Percentiles rank a stretch among this genome's conserved stretches.
Evolutionary conservation across 1,140 invertebrate genomes (phyloP).

Genomic region (Psilanteris sp.): DNA sequence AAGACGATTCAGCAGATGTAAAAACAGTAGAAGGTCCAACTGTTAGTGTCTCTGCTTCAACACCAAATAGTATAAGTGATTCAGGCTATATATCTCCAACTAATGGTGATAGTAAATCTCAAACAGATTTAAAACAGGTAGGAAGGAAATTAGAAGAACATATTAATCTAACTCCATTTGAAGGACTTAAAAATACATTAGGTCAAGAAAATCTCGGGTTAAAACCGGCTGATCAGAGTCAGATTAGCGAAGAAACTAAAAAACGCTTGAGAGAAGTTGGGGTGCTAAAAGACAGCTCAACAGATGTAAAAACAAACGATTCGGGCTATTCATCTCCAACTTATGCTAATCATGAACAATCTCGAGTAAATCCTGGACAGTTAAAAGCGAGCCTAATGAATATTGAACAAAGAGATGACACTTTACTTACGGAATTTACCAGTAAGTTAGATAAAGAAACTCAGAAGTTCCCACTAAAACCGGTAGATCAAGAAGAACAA

Average conservation of each 20-base stretch:
- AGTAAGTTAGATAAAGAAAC: conserved; percentile 5
- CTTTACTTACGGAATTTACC: conserved; percentile 2
- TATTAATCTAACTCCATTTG: conserved; percentile 18
- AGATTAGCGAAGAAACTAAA: no score
- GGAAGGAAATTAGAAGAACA: conserved; percentile 11
- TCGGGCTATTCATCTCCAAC: conserved; percentile 16
- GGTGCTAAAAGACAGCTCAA: conserved; percentile 13
- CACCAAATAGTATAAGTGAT: conserved; percentile 17
- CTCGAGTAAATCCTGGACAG: conserved; percentile 19
- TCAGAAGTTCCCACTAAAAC: conserved; percentile 4
- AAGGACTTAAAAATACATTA: conserved; percentile 9
- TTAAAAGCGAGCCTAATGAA: conserved; percentile 8
- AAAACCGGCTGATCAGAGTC: conserved; percentile 3
- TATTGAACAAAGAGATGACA: conserved; percentile 10
- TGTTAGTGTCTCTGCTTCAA: conserved; percentile 11
- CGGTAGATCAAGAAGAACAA: conserved; percentile 1
- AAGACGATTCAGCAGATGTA: conserved; percentile 11
- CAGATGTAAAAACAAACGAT: conserved; percentile 14
- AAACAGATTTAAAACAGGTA: conserved; percentile 9
- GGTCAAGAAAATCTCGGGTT: conserved; percentile 5
- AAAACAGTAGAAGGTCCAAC: conserved; percentile 14
- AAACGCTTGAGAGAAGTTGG: conserved; percentile 3
- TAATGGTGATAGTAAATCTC: conserved; percentile 9
- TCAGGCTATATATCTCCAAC: conserved; percentile 15
- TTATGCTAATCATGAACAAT: conserved; percentile 16